Percentiles rank a stretch among this genome's conserved stretches.
phyloP scores from a whole-genome alignment of 2,113 vertebrate species.

The Entelurus aequoreus region DNA sequence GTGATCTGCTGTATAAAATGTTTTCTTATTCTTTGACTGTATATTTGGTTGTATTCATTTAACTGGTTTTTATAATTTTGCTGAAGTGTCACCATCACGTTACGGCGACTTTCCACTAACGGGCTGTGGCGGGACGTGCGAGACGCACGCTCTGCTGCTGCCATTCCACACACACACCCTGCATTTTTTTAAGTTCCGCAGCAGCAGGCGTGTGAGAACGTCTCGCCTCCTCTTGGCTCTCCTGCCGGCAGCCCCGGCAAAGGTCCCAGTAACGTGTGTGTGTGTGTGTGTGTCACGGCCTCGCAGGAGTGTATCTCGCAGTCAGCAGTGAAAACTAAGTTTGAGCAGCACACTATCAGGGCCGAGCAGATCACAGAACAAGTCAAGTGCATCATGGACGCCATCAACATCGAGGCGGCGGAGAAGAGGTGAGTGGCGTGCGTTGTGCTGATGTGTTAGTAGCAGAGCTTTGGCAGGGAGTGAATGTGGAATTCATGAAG shows the following conservation, averaged over 20 bases:
- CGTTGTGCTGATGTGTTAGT: background rate
- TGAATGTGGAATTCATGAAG: background rate
- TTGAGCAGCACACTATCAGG: constrained; percentile 99
- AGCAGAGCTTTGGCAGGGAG: background rate
- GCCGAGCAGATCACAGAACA: constrained; percentile 98
- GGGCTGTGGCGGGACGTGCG: constrained; percentile 29
- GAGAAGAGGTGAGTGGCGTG: constrained; percentile 85
- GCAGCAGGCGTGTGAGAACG: constrained; percentile 67
- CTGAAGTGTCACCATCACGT: constrained; percentile 61
- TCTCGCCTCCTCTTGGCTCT: constrained; percentile 56
- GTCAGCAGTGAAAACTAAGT: constrained; percentile 99
- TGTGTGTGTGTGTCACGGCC: constrained; percentile 79
- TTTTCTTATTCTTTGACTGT: constrained; percentile 18
- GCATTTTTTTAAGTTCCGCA: constrained; percentile 30
- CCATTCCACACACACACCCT: constrained; percentile 29
- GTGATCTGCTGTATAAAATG: background rate
- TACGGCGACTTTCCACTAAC: constrained; percentile 74
- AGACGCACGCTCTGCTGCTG: constrained; percentile 71
- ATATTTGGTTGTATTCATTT: constrained; percentile 26
- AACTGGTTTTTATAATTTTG: constrained; percentile 44
- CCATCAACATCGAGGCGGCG: constrained; percentile 89
- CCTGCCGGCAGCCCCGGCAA: constrained; percentile 27
- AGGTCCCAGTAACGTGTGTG: constrained; percentile 85
- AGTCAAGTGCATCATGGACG: constrained; percentile 94
- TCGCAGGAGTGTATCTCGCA: constrained; percentile 99